These are phyloP conservation scores for Aphrophora alni DNA, from an alignment of 2,888 invertebrate species.

Conservation along the genomic window DNA sequence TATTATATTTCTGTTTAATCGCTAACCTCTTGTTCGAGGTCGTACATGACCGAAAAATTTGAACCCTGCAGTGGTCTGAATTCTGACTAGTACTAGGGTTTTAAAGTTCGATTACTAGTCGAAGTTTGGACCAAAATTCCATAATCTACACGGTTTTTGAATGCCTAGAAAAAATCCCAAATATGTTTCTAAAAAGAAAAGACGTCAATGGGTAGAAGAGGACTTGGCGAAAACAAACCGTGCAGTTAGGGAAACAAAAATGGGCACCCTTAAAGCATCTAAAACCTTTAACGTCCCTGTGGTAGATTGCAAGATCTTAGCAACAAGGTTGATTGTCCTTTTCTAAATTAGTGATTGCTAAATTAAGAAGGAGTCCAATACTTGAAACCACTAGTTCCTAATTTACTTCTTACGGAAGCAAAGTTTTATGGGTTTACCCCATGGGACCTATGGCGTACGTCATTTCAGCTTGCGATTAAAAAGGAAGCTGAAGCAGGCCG, in stretches of 20 bases:
- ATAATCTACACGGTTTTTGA: background rate
- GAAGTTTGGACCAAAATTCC: background rate
- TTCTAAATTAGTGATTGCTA: too few species aligned
- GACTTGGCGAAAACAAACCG: too few species aligned
- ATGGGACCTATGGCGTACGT: constrained; percentile 6
- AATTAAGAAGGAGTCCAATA: constrained; percentile 27
- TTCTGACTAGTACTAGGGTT: background rate
- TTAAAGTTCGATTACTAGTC: background rate
- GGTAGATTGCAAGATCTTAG: background rate
- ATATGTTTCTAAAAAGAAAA: too few species aligned
- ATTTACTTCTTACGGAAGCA: too few species aligned
- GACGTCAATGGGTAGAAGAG: background rate
- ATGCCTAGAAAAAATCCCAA: too few species aligned
- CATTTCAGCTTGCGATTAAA: constrained; percentile 25
- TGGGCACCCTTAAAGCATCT: too few species aligned
- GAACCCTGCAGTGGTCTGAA: background rate
- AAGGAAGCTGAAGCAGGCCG: constrained; percentile 17
- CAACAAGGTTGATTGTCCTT: background rate
- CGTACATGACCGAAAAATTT: background rate
- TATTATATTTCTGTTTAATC: too few species aligned
- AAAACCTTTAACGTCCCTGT: background rate
- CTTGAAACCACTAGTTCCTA: constrained; percentile 25
- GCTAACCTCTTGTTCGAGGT: background rate
- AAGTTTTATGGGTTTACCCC: too few species aligned
- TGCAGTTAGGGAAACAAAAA: background rate